Conservation (phyloP, 2,797 vertebrate genomes). For the Spea hammondii region DNA sequence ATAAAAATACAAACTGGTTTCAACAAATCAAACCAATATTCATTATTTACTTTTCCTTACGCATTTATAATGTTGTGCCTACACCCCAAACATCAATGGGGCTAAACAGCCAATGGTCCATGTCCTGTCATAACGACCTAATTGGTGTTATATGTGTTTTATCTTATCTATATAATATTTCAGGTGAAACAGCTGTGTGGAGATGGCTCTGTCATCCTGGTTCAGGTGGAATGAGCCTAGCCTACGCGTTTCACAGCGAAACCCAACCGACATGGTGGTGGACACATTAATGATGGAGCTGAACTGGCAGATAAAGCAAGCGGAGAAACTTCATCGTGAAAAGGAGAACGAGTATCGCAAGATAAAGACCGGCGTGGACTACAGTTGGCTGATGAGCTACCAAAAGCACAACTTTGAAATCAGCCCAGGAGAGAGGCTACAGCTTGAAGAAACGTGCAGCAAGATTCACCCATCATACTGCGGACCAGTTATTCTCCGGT, state of each 20-base stretch:
- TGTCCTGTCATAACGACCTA: too few species aligned
- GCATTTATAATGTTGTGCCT: too few species aligned
- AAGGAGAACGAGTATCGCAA: constrained; percentile 77
- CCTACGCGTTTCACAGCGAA: constrained; percentile 71
- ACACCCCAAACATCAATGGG: too few species aligned
- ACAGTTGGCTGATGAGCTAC: constrained; percentile 88
- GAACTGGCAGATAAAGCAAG: constrained; percentile 88
- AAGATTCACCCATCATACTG: constrained; percentile 89
- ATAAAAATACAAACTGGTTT: too few species aligned
- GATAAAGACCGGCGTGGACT: constrained; percentile 87
- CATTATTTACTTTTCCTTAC: too few species aligned
- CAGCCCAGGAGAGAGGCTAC: constrained; percentile 80
- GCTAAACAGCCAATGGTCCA: too few species aligned
- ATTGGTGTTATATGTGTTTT: too few species aligned
- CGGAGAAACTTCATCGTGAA: constrained; percentile 81
- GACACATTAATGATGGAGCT: constrained; percentile 96
- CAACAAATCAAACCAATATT: too few species aligned
- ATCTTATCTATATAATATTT: not conserved
- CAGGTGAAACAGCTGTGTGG: constrained; percentile 21
- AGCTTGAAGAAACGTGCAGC: constrained; percentile 87
- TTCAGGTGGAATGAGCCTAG: constrained; percentile 82
- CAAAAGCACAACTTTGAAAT: constrained; percentile 78
- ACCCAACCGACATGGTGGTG: constrained; percentile 81
- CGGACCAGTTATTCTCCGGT: constrained; percentile 89
- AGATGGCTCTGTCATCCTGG: constrained; percentile 82